Percentiles rank a stretch among this genome's conserved stretches.
phyloP scores from a whole-genome alignment of 2,888 invertebrate species.

The Chesias legatella region DNA sequence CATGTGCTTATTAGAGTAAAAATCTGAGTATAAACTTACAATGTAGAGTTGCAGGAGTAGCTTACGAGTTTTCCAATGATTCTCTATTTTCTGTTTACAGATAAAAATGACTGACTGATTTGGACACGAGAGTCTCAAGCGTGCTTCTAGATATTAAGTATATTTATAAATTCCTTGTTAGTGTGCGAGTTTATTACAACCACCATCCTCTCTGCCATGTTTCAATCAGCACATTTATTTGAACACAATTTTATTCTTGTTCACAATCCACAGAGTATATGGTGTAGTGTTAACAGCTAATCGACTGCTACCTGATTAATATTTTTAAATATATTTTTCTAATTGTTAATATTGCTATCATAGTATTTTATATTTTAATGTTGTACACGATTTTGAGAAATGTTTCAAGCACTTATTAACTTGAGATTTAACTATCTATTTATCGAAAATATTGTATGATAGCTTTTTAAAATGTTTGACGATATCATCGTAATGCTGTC shows the following conservation, averaged over 20 bases:
- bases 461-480: slow-evolving; percentile 1
- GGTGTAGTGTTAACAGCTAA: slow-evolving; percentile 2
- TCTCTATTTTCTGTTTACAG: slow-evolving; percentile 8
- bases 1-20: too few species aligned
- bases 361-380: slow-evolving; percentile 17
- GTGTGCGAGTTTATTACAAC: slow-evolving; percentile 1
- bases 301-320: slow-evolving; percentile 6
- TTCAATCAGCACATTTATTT: slow-evolving; percentile 10
- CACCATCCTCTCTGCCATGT: slow-evolving; percentile 6
- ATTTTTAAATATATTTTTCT: slow-evolving; percentile 11
- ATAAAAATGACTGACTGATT: slow-evolving; percentile 17
- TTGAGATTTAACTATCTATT: background rate
- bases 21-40: too few species aligned
- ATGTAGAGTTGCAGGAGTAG: too few species aligned
- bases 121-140: slow-evolving; percentile 6
- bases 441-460: slow-evolving; percentile 3
- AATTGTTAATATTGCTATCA: slow-evolving; percentile 11
- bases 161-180: slow-evolving; percentile 15
- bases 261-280: slow-evolving; percentile 6
- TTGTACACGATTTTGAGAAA: slow-evolving; percentile 39
- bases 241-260: slow-evolving; percentile 3
- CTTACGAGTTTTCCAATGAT: too few species aligned
- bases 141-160: slow-evolving; percentile 1
- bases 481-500: background rate
- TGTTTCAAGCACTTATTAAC: slow-evolving; percentile 27